Evolutionary conservation across 30 jellyfish, hydroid and myxozoan genomes (phyloP), one percentile per base, ranked within the genome.

Genomic region (Morbakka virulenta): DNA sequence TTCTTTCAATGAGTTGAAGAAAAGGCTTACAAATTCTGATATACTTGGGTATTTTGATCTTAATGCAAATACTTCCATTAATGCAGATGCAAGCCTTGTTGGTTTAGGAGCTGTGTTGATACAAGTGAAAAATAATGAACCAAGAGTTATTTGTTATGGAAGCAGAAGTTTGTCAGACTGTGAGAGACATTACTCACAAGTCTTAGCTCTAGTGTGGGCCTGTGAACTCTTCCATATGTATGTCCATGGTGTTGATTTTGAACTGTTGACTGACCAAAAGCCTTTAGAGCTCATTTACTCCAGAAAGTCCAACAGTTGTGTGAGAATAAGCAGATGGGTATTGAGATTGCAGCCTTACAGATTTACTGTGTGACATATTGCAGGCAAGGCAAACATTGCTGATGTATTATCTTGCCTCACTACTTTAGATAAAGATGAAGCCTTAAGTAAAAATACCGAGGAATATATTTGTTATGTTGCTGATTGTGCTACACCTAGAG

Each of bases 71-170:
- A 82, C 94, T 49, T 52, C 34, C 63, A 33, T 82, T 4, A 33
- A 34, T 35, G 48, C 88, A 41, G 94, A 82, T 57, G 89, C 89
- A 32, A 70, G 81, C 41, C 87, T 81, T 57, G 76, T 57, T 22
- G 88, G 94, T 22, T 52, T 82, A 34, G 87, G 94, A 35, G 94
- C 85, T 23, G 83, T 82, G 33, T 52, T 82, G 28, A 57, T 82
- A 32, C 90, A 71, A 50, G 69, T 31, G 75, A 81, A 82, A 52
- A 61, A 57, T n/a, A n/a, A n/a, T n/a, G n/a, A n/a, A n/a, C n/a
- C n/a, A n/a, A n/a, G n/a, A n/a, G n/a, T n/a, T n/a, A n/a, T n/a
- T n/a, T n/a, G n/a, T n/a, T n/a, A n/a, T n/a, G n/a, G n/a, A n/a
- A n/a, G n/a, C n/a, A n/a, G n/a, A n/a, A n/a, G n/a, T n/a, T n/a